Percentiles rank a stretch among this genome's conserved stretches.
Conservation (phyloP, 2,797 vertebrate genomes). For the Myioborus melanocephalus region DNA sequence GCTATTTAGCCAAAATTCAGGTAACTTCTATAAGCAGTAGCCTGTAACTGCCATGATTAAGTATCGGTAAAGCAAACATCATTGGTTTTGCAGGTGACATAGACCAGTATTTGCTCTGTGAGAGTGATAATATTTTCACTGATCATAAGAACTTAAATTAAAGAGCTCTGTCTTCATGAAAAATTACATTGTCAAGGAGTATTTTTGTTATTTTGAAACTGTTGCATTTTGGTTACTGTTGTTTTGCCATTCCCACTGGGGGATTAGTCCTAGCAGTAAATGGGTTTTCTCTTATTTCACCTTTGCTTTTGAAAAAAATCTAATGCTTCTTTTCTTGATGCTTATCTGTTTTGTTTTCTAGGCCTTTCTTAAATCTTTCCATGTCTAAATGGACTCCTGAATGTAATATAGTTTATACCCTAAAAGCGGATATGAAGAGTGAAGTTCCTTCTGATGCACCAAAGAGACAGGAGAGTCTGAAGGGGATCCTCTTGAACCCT, state of each 20-base stretch:
- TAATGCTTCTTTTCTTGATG: neutral
- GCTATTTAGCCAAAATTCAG: neutral
- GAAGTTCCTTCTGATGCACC: slow-evolving; percentile 91
- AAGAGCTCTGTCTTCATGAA: neutral
- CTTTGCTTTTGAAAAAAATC: neutral
- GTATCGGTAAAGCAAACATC: neutral
- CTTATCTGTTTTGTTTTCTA: slow-evolving; percentile 29
- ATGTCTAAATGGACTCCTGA: slow-evolving; percentile 83
- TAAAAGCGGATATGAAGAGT: slow-evolving; percentile 96
- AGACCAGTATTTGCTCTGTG: neutral
- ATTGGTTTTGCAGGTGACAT: rapidly evolving
- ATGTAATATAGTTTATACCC: slow-evolving; percentile 77
- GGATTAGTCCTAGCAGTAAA: neutral
- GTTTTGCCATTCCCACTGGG: neutral
- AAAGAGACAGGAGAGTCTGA: slow-evolving; percentile 93
- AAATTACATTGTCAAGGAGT: neutral
- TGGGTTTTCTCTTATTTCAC: neutral
- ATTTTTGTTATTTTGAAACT: neutral
- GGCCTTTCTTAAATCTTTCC: slow-evolving; percentile 72
- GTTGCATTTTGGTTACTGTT: neutral
- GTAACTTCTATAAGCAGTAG: neutral
- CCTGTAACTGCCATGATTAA: neutral
- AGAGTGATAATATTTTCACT: neutral
- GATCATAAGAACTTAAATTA: neutral
- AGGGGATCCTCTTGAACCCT: slow-evolving; percentile 92